Base-by-base conservation (phyloP, 2,113 vertebrate species). In the Hippocampus guttulatus region DNA sequence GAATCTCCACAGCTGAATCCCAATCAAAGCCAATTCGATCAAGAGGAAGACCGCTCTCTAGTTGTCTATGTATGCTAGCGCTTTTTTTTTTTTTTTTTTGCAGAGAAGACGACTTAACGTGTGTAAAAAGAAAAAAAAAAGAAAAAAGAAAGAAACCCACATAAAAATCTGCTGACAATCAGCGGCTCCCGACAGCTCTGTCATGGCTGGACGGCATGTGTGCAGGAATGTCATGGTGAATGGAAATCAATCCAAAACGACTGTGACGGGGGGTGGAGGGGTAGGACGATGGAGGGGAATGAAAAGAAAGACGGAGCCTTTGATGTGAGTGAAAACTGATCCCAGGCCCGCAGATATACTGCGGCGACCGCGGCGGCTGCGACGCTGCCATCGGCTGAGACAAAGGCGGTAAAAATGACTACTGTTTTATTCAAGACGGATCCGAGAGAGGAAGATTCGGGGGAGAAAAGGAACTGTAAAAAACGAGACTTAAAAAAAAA, bases 251-350 rank as follows among this genome's bases (percentile, higher is more conserved):
- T 91, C 91, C 86, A 91, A 61, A 91, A 91, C 90, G 88, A 88
- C 87, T 84, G 85, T 84, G 89, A 87, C 84, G 60, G 80, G 60
- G 81, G 79, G 77, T 79, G 74, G 85, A 78, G 78, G 80, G 82
- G 71, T 86, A 75, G 79, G 80, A 80, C 74, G 85, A 86, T 89
- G 88, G 90, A 88, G 88, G 87, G 89, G 87, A 86, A 85, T 88
- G 87, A 88, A 88, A 38, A 88, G 88, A 75, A 77, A 85, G 84
- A 86, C 81, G 82, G 83, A 79, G 85, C 85, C 91, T 92, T 91
- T 92, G 92, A 92, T 92, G 87, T 92, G 8, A 10, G 80, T 90
- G 91, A 91, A 92, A 93, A 91, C 88, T 71, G 90, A 92, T 92
- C 91, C 85, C 88, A 90, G 89, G 89, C 90, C 90, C 88, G 88